Base-by-base conservation (phyloP, 23 tunicate species). In the Ascidia mentula region DNA sequence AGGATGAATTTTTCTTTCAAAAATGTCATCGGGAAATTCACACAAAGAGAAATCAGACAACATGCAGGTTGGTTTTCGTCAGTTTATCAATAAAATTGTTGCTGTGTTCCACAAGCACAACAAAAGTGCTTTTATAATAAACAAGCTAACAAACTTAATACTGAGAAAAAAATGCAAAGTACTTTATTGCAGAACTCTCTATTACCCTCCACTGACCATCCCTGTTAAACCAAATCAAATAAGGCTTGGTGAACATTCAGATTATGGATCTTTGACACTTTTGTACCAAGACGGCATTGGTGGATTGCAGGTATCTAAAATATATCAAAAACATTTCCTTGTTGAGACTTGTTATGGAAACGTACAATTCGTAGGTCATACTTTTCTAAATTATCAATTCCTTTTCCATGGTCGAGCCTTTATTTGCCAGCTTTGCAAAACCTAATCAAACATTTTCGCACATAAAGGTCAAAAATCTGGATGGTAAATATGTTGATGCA, bases 211-310 rank as follows among this genome's bases (percentile, higher is more conserved):
- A 9, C 8, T 91, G 18, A 74, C 90, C 13, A 35, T 75, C 7
- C 69, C 46, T 31, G 30, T 73, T 26, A 39, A 76, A 34, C 65
- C 78, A 2, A 73, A 78, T 32, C 87, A 86, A 38, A 35, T 86
- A 6, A 69, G 97, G 1, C 80, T 91, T 20, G 97, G 97, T 31
- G 85, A 77, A 33, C 97, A 91, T 77, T 69, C 84, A 9, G 97
- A 91, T 82, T 91, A 91, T 91, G 97, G 97, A 18, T 85, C 97
- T 0, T 59, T 91, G n/a, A 85, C 97, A 5, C 46, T 91, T 46
- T 46, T 91, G 37, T 91, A 85, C 61, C 97, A 91, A 82, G 97
- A 85, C 72, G 59, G 82, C 20, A 69, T 91, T 46, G 97, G 97
- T 7, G 97, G 97, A 26, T 42, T 91, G 30, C 89, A 91, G 69